Base-by-base conservation (phyloP, 1,140 invertebrate genomes). In the Dendrolimus punctatus region DNA sequence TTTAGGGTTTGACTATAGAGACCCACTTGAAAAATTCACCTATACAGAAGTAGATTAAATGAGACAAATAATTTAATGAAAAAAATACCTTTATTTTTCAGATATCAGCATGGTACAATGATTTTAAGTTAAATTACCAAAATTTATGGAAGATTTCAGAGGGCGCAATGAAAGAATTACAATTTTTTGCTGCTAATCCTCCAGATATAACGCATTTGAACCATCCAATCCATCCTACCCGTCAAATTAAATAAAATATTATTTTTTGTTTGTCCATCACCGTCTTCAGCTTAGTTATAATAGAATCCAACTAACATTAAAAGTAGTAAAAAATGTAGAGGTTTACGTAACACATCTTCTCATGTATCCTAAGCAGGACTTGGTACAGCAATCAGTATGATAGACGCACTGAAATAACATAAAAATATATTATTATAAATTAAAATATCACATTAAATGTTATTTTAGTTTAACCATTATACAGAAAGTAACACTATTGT, bases 161-260 rank as follows among this genome's bases (percentile, higher is more conserved):
- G 57, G 87, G 62, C 36, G 92, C 90, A 23, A 91, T 93, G 90
- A 89, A 89, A 55, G 91, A 92, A 71, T 89, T 94, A 6, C 84
- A 73, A 52, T 75, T 90, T 7, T 93, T 91, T 61, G 90, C 90
- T 42, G 90, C 90, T 38, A 92, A 93, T 85, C 91, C 91, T 6
- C 93, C 92, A 4, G 91, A 93, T 79, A 66, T 93, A 38, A 89
- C 89, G 6, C 77, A 90, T 57, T 86, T 93, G 79, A 81, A 89
- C 40, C 92, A 94, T 80, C 92, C 92, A n/a, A 90, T 93, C 58
- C 91, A 93, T 86, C 92, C 92, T 23, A 76, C 90, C 9, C 85
- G 91, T 47, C 73, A 76, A 73, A 57, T 66, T 48, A 71, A 73
- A 37, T 68, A 71, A 66, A 66, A 66, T 65, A 39, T 6, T 52